These are phyloP conservation scores for Centropyge bicolor DNA, from an alignment of 2,797 vertebrate genomes.

Conservation along the genomic window DNA sequence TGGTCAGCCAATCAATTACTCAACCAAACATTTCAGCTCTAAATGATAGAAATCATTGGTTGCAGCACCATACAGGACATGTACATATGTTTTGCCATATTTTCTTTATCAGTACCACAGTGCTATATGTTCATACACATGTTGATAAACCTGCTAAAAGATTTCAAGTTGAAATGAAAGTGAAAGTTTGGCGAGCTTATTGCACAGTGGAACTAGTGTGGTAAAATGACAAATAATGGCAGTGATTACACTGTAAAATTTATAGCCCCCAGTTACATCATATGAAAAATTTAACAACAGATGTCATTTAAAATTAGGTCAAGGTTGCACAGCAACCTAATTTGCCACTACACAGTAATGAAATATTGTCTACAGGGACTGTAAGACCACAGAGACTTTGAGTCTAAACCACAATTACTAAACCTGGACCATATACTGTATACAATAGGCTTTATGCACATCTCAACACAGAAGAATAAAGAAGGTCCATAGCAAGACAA, in stretches of 20 bases:
- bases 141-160: conserved; percentile 10
- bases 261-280: conserved; percentile 12
- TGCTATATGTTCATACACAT: neutral
- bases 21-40: neutral
- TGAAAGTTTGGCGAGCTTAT: neutral
- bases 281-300: conserved; percentile 20
- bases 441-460: neutral
- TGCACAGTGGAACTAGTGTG: neutral
- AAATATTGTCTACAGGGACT: conserved; percentile 36
- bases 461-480: neutral
- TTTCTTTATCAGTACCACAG: neutral
- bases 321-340: conserved; percentile 51
- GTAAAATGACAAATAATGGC: conserved; percentile 35
- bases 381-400: conserved; percentile 22
- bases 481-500: neutral
- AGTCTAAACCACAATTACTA: conserved; percentile 20
- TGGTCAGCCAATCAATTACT: neutral
- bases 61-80: neutral
- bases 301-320: conserved; percentile 53
- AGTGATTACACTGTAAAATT: conserved; percentile 26
- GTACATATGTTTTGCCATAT: neutral
- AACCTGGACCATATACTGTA: conserved; percentile 17
- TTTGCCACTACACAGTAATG: conserved; percentile 41
- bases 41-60: neutral
- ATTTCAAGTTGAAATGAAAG: neutral